Evolutionary conservation across 2,888 invertebrate species (phyloP).

Genomic region (Nesidiocoris tenuis): DNA sequence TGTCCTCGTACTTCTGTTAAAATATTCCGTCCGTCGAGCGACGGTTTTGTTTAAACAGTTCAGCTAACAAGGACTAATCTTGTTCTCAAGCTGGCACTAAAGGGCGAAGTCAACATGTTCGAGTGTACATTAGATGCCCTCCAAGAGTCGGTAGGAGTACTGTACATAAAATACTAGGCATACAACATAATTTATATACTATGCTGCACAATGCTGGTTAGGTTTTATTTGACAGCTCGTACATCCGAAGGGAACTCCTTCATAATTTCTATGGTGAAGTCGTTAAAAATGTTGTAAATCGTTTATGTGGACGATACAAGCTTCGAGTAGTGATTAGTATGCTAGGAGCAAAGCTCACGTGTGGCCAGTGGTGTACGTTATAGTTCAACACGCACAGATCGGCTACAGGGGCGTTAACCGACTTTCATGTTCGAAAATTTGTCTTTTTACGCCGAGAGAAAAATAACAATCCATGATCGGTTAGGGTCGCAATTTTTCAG

Average conservation of each 20-base stretch:
- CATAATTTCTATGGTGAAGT: not conserved
- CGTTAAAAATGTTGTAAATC: not conserved
- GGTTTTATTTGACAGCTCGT: not conserved
- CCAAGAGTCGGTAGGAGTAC: not conserved
- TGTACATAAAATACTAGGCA: too few relatives aligned
- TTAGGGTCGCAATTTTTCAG: too few relatives aligned
- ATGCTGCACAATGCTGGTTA: too few relatives aligned
- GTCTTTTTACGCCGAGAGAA: too few relatives aligned
- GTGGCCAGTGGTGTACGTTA: not conserved
- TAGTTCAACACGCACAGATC: too few relatives aligned
- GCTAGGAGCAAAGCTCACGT: not conserved
- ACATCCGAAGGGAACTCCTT: not conserved
- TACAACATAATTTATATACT: too few relatives aligned
- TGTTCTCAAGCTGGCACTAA: constrained; percentile 23
- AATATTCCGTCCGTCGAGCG: constrained; percentile 18
- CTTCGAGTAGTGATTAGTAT: not conserved
- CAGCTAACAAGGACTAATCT: constrained; percentile 27
- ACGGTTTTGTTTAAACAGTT: constrained; percentile 11
- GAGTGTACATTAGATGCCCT: constrained; percentile 5
- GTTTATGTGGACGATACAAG: not conserved
- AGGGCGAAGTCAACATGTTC: constrained; percentile 27
- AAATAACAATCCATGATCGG: too few relatives aligned
- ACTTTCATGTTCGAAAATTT: too few relatives aligned
- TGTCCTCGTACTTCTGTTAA: constrained; percentile 2
- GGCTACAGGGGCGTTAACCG: too few relatives aligned